Base-by-base conservation (phyloP, 2,888 invertebrate genomes). In the Xanthorhoe designata region DNA sequence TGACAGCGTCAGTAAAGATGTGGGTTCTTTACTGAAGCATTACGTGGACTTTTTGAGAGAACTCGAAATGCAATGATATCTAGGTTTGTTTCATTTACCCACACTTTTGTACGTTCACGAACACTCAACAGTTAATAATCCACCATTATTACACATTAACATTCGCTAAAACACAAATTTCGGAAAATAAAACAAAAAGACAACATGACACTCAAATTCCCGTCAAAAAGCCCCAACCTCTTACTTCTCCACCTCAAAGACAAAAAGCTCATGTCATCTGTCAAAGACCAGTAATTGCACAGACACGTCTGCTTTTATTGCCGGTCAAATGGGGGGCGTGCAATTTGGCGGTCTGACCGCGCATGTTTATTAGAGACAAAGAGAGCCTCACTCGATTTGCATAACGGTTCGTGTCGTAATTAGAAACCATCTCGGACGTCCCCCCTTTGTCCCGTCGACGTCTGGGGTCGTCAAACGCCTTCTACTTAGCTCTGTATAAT, bases 321-420 rank as follows among this genome's bases (percentile, higher is more conserved):
- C 79, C 80, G 80, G 81, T 78, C 76, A 82, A 85, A 81, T 82
- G 84, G 83, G 78, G 83, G 85, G 81, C 82, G 82, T 83, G 88
- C 90, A 92, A 91, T 92, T 92, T 89, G 91, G 89, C 82, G 85
- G 83, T 81, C 82, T 83, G 89, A 88, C 91, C 92, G 87, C 83
- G 90, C 89, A 86, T 92, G 92, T 92, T 91, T 92, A 92, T 92
- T 92, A 92, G 86, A 92, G 91, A 90, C 90, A 88, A 83, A 86
- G 87, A 86, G 87, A 85, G 84, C 87, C 86, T 78, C 82, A 80
- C 78, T 81, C 89, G 88, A 92, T 93, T 92, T 92, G 92, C 92
- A 93, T 92, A 93, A 91, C 92, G 91, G 84, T 86, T 90, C 85
- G 89, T 84, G 88, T 87, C 89, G 92, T 93, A 93, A 93, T 93